A percentile compares a stretch with the other conserved stretches of the same genome.
Evolutionary conservation across 2,797 vertebrate species (phyloP).

Genomic region (Coluber constrictor): DNA sequence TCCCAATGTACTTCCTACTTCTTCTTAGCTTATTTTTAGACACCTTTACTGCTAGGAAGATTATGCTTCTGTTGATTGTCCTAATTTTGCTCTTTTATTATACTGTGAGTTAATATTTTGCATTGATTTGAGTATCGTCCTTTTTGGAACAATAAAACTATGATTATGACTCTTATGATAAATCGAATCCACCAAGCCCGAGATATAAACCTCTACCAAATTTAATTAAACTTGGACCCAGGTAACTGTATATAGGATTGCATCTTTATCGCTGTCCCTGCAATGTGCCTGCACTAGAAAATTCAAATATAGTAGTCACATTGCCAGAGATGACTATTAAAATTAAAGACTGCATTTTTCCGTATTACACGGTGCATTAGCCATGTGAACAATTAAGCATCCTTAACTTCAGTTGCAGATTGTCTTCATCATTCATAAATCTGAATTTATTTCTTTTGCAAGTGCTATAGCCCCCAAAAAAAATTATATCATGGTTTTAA

Average conservation of each 20-base stretch:
- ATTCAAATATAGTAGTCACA: not conserved
- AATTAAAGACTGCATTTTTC: not conserved
- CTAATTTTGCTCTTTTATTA: not conserved
- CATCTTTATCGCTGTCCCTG: not conserved
- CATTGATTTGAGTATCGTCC: not conserved
- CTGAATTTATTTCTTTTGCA: not conserved
- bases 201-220: not conserved
- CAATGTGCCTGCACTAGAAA: not conserved
- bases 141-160: not conserved
- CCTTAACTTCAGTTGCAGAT: not conserved
- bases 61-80: not conserved
- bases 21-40: not conserved
- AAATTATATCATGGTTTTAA: constrained; percentile 49
- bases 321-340: not conserved
- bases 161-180: not conserved
- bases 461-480: constrained; percentile 44
- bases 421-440: not conserved
- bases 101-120: not conserved
- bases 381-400: constrained; percentile 1
- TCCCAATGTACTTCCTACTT: not conserved
- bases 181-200: not conserved
- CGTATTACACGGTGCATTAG: constrained; percentile 5
- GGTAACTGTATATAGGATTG: not conserved
- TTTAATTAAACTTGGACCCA: not conserved
- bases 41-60: not conserved